Percentiles rank a stretch among this genome's conserved stretches.
These are phyloP conservation scores for Pao palembangensis DNA, from an alignment of 2,113 vertebrate genomes.

Conservation along the genomic window DNA sequence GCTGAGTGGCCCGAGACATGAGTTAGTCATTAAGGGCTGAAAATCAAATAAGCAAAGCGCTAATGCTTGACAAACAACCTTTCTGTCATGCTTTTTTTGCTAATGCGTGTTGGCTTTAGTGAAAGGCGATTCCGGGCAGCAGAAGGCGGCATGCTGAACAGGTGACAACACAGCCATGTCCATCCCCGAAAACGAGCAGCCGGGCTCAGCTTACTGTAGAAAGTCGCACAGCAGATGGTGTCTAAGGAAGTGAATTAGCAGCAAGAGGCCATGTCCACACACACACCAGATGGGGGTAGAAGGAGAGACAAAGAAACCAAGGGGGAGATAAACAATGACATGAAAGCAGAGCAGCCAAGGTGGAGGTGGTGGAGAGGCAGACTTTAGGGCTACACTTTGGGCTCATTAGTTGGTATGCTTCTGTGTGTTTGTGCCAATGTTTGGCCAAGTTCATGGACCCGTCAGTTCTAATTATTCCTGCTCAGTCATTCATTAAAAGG, in stretches of 20 bases:
- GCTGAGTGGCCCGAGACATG: neutral
- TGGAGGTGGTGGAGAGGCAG: neutral
- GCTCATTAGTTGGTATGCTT: slow-evolving; percentile 57
- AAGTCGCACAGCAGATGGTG: slow-evolving; percentile 72
- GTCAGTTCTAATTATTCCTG: slow-evolving; percentile 16
- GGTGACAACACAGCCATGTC: slow-evolving; percentile 52
- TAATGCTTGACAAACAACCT: slow-evolving; percentile 42
- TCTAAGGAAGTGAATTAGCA: slow-evolving; percentile 71
- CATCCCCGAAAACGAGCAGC: slow-evolving; percentile 39
- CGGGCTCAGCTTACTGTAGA: slow-evolving; percentile 67
- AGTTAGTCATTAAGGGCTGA: slow-evolving; percentile 29
- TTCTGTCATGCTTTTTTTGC: slow-evolving; percentile 27
- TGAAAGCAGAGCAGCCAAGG: slow-evolving; percentile 35
- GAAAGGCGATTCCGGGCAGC: slow-evolving; percentile 55
- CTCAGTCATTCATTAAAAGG: slow-evolving; percentile 10
- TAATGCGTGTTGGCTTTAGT: slow-evolving; percentile 11
- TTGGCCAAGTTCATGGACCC: slow-evolving; percentile 26
- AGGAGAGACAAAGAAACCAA: slow-evolving; percentile 58
- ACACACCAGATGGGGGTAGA: slow-evolving; percentile 61
- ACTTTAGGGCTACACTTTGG: slow-evolving; percentile 4
- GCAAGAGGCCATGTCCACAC: slow-evolving; percentile 43
- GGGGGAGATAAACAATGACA: slow-evolving; percentile 52
- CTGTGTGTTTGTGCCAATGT: slow-evolving; percentile 25
- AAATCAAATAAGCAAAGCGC: slow-evolving; percentile 49
- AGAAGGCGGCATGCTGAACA: slow-evolving; percentile 63